Evolutionary conservation across 2,797 vertebrate genomes (phyloP).

Genomic region (Pseudopleuronectes americanus): DNA sequence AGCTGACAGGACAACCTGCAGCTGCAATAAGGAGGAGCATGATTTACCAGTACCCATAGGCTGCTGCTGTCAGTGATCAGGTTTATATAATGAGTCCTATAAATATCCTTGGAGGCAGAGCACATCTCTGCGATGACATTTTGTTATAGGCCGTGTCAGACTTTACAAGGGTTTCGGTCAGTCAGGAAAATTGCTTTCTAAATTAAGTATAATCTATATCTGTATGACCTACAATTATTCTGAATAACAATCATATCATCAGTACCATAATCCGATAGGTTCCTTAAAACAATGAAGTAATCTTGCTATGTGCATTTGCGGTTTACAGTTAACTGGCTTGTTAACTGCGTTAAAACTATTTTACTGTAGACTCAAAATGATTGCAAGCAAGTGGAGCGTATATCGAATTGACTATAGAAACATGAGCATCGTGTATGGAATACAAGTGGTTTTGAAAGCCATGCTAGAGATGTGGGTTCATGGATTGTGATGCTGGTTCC

Average conservation of each 20-base stretch:
- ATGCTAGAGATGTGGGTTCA: background rate
- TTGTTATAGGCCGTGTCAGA: slow-evolving; percentile 51
- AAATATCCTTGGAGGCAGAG: slow-evolving; percentile 62
- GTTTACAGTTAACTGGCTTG: background rate
- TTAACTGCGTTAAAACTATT: too few species aligned
- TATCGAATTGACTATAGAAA: too few species aligned
- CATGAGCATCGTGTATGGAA: too few species aligned
- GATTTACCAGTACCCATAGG: slow-evolving; percentile 61
- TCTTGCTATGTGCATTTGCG: background rate
- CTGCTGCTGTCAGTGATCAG: slow-evolving; percentile 66
- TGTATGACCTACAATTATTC: background rate
- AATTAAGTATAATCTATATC: background rate
- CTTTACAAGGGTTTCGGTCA: slow-evolving; percentile 32
- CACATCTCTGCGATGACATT: slow-evolving; percentile 56
- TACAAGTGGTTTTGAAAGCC: background rate
- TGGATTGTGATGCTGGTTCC: too few species aligned
- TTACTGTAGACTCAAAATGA: too few species aligned
- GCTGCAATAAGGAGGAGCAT: slow-evolving; percentile 45
- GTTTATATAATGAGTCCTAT: slow-evolving; percentile 72
- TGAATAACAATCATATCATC: background rate
- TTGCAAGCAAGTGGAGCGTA: too few species aligned
- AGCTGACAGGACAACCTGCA: slow-evolving; percentile 46
- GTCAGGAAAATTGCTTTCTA: slow-evolving; percentile 14
- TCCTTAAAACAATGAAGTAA: background rate
- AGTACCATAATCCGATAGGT: background rate